A percentile compares a stretch with the other conserved stretches of the same genome.
These are phyloP conservation scores for Neostethus bicornis DNA, from an alignment of 2,797 vertebrate species.

Conservation along the genomic window DNA sequence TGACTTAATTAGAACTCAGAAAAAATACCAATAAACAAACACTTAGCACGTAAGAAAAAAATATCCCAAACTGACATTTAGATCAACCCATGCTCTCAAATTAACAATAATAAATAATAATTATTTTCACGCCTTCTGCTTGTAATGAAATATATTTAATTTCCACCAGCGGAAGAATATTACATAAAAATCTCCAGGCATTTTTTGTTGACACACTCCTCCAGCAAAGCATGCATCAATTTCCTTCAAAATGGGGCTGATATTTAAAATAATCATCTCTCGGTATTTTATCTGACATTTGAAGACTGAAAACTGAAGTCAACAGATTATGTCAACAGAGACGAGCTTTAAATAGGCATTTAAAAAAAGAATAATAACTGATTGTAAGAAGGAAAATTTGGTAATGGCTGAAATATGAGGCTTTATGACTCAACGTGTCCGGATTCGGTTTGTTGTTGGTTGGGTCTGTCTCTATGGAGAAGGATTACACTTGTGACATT, in stretches of 20 bases:
- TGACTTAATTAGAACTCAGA: neutral
- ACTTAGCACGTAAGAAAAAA: slow-evolving; percentile 3
- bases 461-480: too few relatives aligned
- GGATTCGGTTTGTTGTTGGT: too few relatives aligned
- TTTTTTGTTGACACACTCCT: slow-evolving; percentile 8
- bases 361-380: neutral
- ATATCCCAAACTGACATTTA: too few relatives aligned
- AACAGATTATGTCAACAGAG: neutral
- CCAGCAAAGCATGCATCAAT: neutral
- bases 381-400: neutral
- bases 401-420: neutral
- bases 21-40: slow-evolving; percentile 12
- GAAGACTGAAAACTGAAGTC: neutral
- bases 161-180: slow-evolving; percentile 8
- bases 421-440: neutral
- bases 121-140: slow-evolving; percentile 13
- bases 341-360: neutral
- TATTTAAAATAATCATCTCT: neutral
- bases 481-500: too few relatives aligned
- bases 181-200: neutral
- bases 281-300: neutral
- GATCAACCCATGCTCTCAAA: slow-evolving; percentile 39
- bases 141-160: slow-evolving; percentile 22
- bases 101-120: slow-evolving; percentile 9
- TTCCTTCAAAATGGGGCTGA: neutral